These are phyloP conservation scores for Volucella zonaria DNA, from an alignment of 2,888 invertebrate species.

Conservation along the genomic window DNA sequence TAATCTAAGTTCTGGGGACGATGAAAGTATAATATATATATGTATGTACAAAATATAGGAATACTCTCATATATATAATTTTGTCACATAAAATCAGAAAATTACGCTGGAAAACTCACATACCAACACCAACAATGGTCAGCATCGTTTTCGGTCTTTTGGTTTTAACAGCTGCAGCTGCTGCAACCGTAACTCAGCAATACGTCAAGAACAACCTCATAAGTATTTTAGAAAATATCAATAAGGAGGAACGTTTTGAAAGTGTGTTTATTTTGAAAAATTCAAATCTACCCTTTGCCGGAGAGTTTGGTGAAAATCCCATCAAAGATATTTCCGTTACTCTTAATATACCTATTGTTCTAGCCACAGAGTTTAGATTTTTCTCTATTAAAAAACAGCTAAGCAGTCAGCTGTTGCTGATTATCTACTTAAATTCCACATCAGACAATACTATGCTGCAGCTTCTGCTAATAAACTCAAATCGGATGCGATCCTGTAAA, in stretches of 20 bases:
- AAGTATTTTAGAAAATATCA: neutral
- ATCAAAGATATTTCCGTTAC: neutral
- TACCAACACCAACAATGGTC: too few species aligned
- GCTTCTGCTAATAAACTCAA: conserved; percentile 74
- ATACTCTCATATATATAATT: too few species aligned
- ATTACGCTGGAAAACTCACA: too few species aligned
- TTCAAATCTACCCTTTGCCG: neutral
- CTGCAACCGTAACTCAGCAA: neutral
- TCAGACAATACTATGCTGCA: conserved; percentile 73
- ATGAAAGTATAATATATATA: too few species aligned
- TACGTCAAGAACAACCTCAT: neutral
- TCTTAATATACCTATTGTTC: conserved; percentile 75
- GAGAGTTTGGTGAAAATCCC: neutral
- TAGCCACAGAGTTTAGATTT: conserved; percentile 75
- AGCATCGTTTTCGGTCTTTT: neutral
- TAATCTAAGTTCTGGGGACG: too few species aligned
- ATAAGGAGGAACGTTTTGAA: neutral
- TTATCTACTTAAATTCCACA: conserved; percentile 75
- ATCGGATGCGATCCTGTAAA: conserved; percentile 75
- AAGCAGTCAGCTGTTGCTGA: conserved; percentile 70
- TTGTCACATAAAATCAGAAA: too few species aligned
- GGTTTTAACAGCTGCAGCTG: neutral
- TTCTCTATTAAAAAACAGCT: conserved; percentile 74
- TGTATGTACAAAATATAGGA: too few species aligned
- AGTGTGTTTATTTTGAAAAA: neutral